phyloP scores from a whole-genome alignment of 2,113 vertebrate genomes.

The Esox niger region DNA sequence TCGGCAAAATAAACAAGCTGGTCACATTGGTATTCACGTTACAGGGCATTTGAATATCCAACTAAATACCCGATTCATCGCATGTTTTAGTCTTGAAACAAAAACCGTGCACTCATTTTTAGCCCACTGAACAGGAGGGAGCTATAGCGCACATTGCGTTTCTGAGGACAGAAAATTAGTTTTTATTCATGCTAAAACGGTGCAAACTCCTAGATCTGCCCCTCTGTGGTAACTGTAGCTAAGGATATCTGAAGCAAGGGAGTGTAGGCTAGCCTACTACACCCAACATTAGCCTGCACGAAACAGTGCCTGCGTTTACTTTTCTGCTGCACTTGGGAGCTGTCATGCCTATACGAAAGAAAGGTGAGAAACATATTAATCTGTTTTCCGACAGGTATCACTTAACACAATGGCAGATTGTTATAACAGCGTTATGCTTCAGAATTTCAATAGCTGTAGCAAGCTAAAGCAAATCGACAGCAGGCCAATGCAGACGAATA shows the following conservation, averaged over 20 bases:
- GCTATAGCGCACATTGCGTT: not conserved
- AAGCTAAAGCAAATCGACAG: not conserved
- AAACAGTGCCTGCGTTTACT: not conserved
- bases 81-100: not conserved
- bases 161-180: too few relatives aligned
- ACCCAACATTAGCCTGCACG: not conserved
- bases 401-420: too few relatives aligned
- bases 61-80: not conserved
- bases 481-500: not conserved
- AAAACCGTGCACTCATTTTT: not conserved
- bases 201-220: slow-evolving; percentile 1
- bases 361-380: slow-evolving; percentile 64
- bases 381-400: too few relatives aligned
- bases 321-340: slow-evolving; percentile 13
- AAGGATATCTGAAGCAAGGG: not conserved
- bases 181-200: not conserved
- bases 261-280: not conserved
- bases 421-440: too few relatives aligned
- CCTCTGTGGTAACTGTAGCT: not conserved
- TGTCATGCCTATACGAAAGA: slow-evolving; percentile 79
- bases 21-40: slow-evolving; percentile 1
- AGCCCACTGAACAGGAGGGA: not conserved
- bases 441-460: not conserved
- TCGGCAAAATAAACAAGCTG: not conserved
- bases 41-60: not conserved